Evolutionary conservation across 2,797 vertebrate species (phyloP).

Genomic region (Carduelis carduelis): DNA sequence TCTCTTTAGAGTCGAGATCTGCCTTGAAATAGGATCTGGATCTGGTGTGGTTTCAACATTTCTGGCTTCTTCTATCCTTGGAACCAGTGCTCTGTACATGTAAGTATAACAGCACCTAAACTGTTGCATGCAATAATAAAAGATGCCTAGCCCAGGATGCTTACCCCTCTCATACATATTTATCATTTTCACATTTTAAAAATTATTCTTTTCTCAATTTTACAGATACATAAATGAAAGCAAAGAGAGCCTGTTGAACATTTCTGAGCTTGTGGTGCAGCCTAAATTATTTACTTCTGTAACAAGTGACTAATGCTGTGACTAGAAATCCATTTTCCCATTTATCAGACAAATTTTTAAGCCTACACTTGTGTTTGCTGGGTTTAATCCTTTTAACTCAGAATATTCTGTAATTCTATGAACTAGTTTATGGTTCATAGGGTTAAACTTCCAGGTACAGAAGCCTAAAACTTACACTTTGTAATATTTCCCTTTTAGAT

Average conservation of each 20-base stretch:
- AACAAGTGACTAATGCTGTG: neutral
- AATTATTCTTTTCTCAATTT: neutral
- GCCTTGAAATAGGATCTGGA: slow-evolving; percentile 91
- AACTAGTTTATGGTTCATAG: neutral
- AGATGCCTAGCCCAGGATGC: neutral
- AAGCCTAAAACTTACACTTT: neutral
- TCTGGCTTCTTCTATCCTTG: slow-evolving; percentile 85
- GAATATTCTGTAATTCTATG: neutral
- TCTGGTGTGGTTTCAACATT: slow-evolving; percentile 92
- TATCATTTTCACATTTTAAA: neutral
- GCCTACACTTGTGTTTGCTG: neutral
- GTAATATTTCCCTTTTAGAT: slow-evolving; percentile 71
- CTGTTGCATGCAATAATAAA: neutral
- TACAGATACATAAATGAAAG: neutral
- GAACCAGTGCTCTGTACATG: slow-evolving; percentile 84
- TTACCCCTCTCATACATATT: neutral
- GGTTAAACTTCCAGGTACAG: neutral
- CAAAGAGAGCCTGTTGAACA: neutral
- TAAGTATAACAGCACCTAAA: slow-evolving; percentile 69
- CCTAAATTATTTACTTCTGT: neutral
- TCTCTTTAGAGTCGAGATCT: slow-evolving; percentile 76
- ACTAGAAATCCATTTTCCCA: neutral
- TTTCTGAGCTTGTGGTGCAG: neutral
- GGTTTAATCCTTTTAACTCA: neutral
- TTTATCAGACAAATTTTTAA: neutral